phyloP scores from a whole-genome alignment of 2,797 vertebrate genomes.

The Rhincodon typus region DNA sequence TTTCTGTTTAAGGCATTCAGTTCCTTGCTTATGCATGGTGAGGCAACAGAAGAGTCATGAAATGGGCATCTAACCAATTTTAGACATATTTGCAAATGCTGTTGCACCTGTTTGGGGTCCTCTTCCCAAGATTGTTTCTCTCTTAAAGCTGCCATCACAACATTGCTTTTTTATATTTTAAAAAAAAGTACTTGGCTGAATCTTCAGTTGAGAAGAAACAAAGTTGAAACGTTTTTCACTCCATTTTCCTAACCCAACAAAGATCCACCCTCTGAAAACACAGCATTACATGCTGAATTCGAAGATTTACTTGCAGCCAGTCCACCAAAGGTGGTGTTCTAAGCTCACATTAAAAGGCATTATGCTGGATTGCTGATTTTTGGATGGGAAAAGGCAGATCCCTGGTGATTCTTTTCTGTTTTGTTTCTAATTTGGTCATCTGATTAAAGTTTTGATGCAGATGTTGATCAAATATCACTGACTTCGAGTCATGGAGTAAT shows the following conservation, averaged over 20 bases:
- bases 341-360: background rate
- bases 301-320: background rate
- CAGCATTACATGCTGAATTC: no score
- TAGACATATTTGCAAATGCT: background rate
- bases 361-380: background rate
- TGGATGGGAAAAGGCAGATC: background rate
- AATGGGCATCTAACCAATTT: no score
- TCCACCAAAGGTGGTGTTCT: no score
- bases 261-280: background rate
- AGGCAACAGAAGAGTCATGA: background rate
- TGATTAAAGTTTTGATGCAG: background rate
- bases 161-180: no score
- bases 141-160: background rate
- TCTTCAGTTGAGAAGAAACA: background rate
- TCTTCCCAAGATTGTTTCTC: background rate
- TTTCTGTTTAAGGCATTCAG: no score
- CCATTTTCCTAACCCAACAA: background rate
- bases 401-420: background rate
- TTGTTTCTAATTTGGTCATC: background rate
- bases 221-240: background rate
- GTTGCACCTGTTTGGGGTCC: background rate
- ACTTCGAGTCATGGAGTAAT: no score
- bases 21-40: no score
- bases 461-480: background rate
- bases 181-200: background rate